Percentiles rank a stretch among this genome's conserved stretches.
phyloP scores from a whole-genome alignment of 2,888 invertebrate species.

The Oscheius myriophilus region DNA sequence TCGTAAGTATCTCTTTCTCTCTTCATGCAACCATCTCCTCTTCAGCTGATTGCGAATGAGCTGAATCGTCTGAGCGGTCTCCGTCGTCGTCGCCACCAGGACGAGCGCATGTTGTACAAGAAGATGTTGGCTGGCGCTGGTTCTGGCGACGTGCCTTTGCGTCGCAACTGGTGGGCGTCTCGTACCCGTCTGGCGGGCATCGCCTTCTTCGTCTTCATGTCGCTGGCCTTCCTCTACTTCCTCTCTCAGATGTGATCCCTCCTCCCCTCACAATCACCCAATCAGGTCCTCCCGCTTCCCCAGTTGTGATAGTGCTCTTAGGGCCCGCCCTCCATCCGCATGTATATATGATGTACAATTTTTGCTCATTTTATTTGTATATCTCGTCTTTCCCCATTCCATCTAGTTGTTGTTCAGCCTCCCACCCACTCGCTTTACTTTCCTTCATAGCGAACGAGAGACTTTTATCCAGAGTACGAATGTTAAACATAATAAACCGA shows the following conservation, averaged over 20 bases:
- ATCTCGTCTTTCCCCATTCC: too few species aligned
- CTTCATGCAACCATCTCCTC: not conserved
- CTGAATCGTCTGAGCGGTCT: constrained; percentile 27
- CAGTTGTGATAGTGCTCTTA: too few species aligned
- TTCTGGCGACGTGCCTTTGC: constrained; percentile 10
- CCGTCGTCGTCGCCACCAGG: constrained; percentile 30
- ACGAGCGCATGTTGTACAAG: constrained; percentile 39
- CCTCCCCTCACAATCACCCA: not conserved
- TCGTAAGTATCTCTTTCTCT: constrained; percentile 15
- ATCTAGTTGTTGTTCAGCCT: too few species aligned
- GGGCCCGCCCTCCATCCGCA: too few species aligned
- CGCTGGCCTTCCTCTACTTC: constrained; percentile 21
- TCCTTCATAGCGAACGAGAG: too few species aligned
- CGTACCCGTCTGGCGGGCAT: constrained; percentile 7
- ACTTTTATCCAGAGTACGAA: too few species aligned
- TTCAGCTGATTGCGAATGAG: constrained; percentile 33
- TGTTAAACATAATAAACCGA: too few species aligned
- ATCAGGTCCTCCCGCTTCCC: not conserved
- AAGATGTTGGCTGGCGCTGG: constrained; percentile 40
- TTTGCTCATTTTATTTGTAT: too few species aligned
- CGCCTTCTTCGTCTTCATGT: constrained; percentile 18
- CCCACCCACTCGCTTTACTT: too few species aligned
- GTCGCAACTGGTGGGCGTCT: not conserved
- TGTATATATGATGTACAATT: too few species aligned
- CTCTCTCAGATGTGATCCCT: constrained; percentile 16